Percentiles rank a stretch among this genome's conserved stretches.
phyloP scores from a whole-genome alignment of 2,888 invertebrate species.

The Belgica antarctica region DNA sequence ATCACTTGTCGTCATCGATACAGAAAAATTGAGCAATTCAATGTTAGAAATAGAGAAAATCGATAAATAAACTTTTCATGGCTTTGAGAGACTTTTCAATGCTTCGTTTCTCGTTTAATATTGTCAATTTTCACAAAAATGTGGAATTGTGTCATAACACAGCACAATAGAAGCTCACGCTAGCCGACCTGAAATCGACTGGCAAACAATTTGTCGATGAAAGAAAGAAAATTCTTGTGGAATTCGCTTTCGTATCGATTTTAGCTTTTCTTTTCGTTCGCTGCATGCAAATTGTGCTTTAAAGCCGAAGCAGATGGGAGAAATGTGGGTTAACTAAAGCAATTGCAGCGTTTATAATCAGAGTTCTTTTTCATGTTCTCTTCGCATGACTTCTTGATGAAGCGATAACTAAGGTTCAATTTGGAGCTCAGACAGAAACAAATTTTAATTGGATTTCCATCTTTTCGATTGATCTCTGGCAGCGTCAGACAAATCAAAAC shows the following conservation, averaged over 20 bases:
- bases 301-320: neutral
- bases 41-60: neutral
- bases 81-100: neutral
- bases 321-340: conserved; percentile 7
- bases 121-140: neutral
- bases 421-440: neutral
- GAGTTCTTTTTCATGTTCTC: no score
- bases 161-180: no score
- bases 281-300: neutral
- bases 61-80: neutral
- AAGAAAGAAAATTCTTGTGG: neutral
- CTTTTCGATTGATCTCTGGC: neutral
- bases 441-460: conserved; percentile 1
- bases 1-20: conserved; percentile 2
- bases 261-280: neutral
- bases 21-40: conserved; percentile 10
- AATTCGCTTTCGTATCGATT: neutral
- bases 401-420: neutral
- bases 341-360: conserved; percentile 10
- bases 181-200: neutral
- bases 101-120: neutral
- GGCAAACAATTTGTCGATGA: neutral
- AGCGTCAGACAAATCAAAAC: conserved; percentile 1
- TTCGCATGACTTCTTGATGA: neutral
- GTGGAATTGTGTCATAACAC: conserved; percentile 6